Evolutionary conservation across 2,888 invertebrate species (phyloP).

Genomic region (Scaeva pyrastri): DNA sequence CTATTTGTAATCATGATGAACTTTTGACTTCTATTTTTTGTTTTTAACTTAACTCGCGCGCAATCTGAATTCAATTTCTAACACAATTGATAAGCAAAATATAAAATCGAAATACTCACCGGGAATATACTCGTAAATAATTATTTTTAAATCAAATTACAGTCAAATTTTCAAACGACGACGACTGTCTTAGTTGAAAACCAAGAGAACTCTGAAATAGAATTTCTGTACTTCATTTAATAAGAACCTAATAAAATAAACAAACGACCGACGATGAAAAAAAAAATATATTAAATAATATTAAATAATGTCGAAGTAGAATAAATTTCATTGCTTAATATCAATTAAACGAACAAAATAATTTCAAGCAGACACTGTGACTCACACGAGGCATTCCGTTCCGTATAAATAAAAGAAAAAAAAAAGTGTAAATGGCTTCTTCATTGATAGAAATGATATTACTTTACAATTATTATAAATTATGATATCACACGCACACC

Average conservation of each 20-base stretch:
- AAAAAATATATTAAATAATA: not conserved
- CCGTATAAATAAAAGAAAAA: not conserved
- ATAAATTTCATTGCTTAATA: not conserved
- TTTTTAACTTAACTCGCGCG: not conserved
- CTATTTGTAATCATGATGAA: not conserved
- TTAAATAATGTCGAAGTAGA: not conserved
- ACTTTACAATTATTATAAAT: not conserved
- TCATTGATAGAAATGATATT: not conserved
- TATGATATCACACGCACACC: conserved; percentile 27
- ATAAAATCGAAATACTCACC: not conserved
- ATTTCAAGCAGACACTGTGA: not conserved
- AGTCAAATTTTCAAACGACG: not conserved
- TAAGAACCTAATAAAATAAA: not conserved
- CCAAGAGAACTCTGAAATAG: not conserved
- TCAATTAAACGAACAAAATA: not conserved
- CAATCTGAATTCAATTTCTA: not conserved
- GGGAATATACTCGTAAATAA: no score
- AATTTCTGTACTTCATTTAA: conserved; percentile 8
- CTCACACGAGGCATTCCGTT: conserved; percentile 7
- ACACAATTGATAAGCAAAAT: not conserved
- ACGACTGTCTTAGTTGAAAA: not conserved
- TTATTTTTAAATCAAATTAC: not conserved
- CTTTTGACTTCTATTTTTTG: conserved; percentile 1
- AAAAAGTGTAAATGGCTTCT: conserved; percentile 25
- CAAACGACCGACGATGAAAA: not conserved